A percentile compares a stretch with the other conserved stretches of the same genome.
Conservation (phyloP, 2,888 invertebrate genomes). For the Bursaphelenchus okinawaensis region DNA sequence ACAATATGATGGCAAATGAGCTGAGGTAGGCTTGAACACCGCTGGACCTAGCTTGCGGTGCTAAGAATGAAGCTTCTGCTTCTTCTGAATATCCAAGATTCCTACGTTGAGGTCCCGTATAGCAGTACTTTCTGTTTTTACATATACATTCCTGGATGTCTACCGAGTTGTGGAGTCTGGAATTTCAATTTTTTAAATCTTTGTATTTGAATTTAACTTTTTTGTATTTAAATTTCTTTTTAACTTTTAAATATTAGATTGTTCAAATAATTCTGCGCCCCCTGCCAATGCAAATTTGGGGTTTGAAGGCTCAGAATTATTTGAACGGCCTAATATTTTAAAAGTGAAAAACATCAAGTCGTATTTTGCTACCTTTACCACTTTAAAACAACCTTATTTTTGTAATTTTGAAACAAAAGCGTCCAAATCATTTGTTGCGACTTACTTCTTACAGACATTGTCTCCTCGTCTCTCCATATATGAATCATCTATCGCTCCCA, state of each 20-base stretch:
- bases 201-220: no score
- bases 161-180: slow-evolving; percentile 41
- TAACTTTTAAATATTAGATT: no score
- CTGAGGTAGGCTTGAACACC: not conserved
- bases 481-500: slow-evolving; percentile 44
- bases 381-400: no score
- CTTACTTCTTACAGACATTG: slow-evolving; percentile 36
- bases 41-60: not conserved
- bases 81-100: slow-evolving; percentile 18
- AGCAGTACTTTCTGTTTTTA: slow-evolving; percentile 42
- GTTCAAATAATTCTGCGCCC: no score
- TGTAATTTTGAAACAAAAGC: no score
- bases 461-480: slow-evolving; percentile 38
- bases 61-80: slow-evolving; percentile 3
- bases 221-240: no score
- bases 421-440: no score
- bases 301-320: no score
- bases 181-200: slow-evolving; percentile 7
- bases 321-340: no score
- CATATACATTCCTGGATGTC: slow-evolving; percentile 54
- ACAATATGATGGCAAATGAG: not conserved
- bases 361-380: no score
- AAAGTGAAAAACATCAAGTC: no score
- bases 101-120: slow-evolving; percentile 33
- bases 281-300: no score